phyloP scores from a whole-genome alignment of 1,140 invertebrate species.

The Coptotermes formosanus region DNA sequence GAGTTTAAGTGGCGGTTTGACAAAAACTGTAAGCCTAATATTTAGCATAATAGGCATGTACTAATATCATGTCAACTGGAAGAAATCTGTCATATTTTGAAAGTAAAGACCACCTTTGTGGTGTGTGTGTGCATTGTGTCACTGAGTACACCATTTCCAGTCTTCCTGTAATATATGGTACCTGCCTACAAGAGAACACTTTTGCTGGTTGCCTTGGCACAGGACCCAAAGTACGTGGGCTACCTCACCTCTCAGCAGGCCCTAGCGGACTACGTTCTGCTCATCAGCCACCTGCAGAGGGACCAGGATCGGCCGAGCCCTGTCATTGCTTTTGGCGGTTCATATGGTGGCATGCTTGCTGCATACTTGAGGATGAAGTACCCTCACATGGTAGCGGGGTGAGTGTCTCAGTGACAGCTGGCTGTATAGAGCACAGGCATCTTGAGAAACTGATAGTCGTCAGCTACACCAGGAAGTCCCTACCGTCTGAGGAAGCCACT shows the following conservation, averaged over 20 bases:
- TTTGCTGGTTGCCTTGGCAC: neutral
- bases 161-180: too few species aligned
- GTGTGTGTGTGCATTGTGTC: too few species aligned
- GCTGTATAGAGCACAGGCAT: slow-evolving; percentile 24
- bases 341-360: slow-evolving; percentile 94
- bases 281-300: slow-evolving; percentile 67
- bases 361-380: slow-evolving; percentile 97
- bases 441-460: neutral
- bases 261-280: slow-evolving; percentile 86
- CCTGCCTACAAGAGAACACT: too few species aligned
- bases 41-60: too few species aligned
- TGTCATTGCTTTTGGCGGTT: slow-evolving; percentile 90
- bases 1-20: too few species aligned
- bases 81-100: too few species aligned
- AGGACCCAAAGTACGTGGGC: slow-evolving; percentile 68
- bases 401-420: neutral
- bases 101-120: too few species aligned
- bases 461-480: neutral
- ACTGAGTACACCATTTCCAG: too few species aligned
- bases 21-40: too few species aligned
- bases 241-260: slow-evolving; percentile 92
- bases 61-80: too few species aligned
- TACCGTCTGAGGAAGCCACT: neutral
- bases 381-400: slow-evolving; percentile 81
- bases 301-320: slow-evolving; percentile 55